Percentiles rank a stretch among this genome's conserved stretches.
Conservation (phyloP, 2,888 invertebrate genomes). For the Pseudeuparius sepicola region DNA sequence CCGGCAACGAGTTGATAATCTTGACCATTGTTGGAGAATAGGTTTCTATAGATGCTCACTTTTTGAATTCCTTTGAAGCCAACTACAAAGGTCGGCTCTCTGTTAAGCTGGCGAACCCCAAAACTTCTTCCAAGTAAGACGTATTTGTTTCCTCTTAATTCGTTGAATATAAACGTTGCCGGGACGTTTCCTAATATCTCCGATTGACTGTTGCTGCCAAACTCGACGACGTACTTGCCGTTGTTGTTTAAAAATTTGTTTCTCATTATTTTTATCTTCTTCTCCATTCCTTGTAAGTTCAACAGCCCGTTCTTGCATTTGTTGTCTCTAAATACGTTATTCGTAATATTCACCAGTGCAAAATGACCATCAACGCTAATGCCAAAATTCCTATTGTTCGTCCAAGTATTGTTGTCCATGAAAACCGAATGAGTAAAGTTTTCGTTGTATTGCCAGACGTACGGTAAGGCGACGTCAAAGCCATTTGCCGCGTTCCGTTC, state of each 20-base stretch:
- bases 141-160: conserved; percentile 60
- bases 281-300: conserved; percentile 90
- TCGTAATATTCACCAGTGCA: conserved; percentile 76
- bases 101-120: conserved; percentile 34
- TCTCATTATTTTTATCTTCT: conserved; percentile 72
- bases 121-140: conserved; percentile 30
- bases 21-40: conserved; percentile 72
- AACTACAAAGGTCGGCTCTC: conserved; percentile 71
- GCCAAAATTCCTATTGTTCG: conserved; percentile 74
- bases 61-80: conserved; percentile 92
- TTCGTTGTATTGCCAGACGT: conserved; percentile 92
- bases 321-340: conserved; percentile 78
- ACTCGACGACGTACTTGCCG: conserved; percentile 77
- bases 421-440: conserved; percentile 87
- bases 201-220: conserved; percentile 83
- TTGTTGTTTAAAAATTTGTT: conserved; percentile 73
- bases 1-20: conserved; percentile 92
- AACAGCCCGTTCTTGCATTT: conserved; percentile 71
- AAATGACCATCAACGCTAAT: conserved; percentile 89
- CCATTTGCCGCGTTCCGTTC: conserved; percentile 68
- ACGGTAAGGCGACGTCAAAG: conserved; percentile 80
- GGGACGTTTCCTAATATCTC: conserved; percentile 80
- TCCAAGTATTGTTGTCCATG: conserved; percentile 80
- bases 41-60: conserved; percentile 79
- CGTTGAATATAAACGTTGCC: conserved; percentile 70